Evolutionary conservation across 1,140 invertebrate genomes (phyloP).

Genomic region (Anthonomus grandis): DNA sequence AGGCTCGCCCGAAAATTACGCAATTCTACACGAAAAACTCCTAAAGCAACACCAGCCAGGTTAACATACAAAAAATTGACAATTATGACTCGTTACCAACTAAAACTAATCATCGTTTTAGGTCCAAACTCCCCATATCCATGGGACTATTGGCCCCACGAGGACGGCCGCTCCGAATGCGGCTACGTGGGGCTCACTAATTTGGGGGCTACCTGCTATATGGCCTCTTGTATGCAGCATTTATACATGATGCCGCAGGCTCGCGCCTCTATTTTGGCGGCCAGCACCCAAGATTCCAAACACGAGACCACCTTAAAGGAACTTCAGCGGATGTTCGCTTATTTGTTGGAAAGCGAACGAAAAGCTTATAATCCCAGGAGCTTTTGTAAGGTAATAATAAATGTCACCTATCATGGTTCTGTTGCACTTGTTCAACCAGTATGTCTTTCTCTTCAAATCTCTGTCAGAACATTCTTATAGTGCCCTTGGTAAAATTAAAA

Average conservation of each 20-base stretch:
- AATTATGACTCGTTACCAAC: too few species aligned
- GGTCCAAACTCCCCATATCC: slow-evolving; percentile 82
- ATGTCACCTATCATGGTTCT: slow-evolving; percentile 4
- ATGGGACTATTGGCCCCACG: slow-evolving; percentile 97
- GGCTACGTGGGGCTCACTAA: slow-evolving; percentile 94
- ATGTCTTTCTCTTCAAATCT: too few species aligned
- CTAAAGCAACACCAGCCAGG: slow-evolving; percentile 82
- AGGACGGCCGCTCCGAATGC: slow-evolving; percentile 88
- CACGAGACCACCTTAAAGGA: slow-evolving; percentile 82
- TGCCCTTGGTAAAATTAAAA: too few species aligned
- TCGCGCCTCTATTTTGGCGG: slow-evolving; percentile 73
- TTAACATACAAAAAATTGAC: slow-evolving; percentile 45
- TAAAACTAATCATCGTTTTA: too few species aligned
- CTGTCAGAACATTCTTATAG: too few species aligned
- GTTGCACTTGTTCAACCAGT: too few species aligned
- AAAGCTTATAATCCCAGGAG: slow-evolving; percentile 93
- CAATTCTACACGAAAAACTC: slow-evolving; percentile 75
- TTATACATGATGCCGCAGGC: slow-evolving; percentile 95
- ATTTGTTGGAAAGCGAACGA: slow-evolving; percentile 87
- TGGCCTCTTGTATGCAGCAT: slow-evolving; percentile 96
- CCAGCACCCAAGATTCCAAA: slow-evolving; percentile 59
- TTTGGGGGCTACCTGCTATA: slow-evolving; percentile 93
- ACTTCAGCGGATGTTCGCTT: slow-evolving; percentile 93
- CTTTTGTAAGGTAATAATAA: slow-evolving; percentile 73
- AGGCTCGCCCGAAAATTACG: slow-evolving; percentile 81